A percentile compares a stretch with the other conserved stretches of the same genome.
These are phyloP conservation scores for Agonopterix arenella DNA, from an alignment of 2,888 invertebrate genomes.

Conservation along the genomic window DNA sequence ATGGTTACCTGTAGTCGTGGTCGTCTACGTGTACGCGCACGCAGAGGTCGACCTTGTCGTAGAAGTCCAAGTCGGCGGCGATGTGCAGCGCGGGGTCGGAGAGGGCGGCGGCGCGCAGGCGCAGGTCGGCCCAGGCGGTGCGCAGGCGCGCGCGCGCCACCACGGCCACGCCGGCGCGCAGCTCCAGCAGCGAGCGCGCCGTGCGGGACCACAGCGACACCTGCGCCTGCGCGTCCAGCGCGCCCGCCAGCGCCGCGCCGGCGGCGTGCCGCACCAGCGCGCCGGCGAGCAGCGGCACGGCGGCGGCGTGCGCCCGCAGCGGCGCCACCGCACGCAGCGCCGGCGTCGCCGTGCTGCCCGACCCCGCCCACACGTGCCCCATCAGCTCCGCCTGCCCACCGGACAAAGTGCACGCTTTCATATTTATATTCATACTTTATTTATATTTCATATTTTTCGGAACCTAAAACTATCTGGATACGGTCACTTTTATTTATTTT, in stretches of 20 bases:
- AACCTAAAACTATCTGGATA: no score
- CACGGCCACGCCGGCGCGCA: slow-evolving; percentile 17
- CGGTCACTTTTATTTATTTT: no score
- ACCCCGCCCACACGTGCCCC: slow-evolving; percentile 56
- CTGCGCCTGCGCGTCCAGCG: slow-evolving; percentile 14
- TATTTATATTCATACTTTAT: not conserved
- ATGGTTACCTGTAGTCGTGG: slow-evolving; percentile 9
- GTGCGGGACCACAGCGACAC: slow-evolving; percentile 5
- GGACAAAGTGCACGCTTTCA: not conserved
- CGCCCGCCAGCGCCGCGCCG: slow-evolving; percentile 26
- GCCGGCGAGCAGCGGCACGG: slow-evolving; percentile 10
- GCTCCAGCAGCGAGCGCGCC: slow-evolving; percentile 1
- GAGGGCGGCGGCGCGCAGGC: slow-evolving; percentile 9
- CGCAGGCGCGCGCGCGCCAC: slow-evolving; percentile 15
- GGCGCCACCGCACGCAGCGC: slow-evolving; percentile 19
- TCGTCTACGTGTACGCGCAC: slow-evolving; percentile 34
- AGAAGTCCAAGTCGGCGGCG: slow-evolving; percentile 50
- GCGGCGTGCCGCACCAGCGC: slow-evolving; percentile 7
- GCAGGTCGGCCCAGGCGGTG: slow-evolving; percentile 9
- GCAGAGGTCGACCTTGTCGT: slow-evolving; percentile 45
- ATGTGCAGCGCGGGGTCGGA: slow-evolving; percentile 32
- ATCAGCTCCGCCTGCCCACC: slow-evolving; percentile 44
- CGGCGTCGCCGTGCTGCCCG: slow-evolving; percentile 26
- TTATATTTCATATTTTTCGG: not conserved
- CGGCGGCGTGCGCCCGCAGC: slow-evolving; percentile 14